A percentile compares a stretch with the other conserved stretches of the same genome.
These are phyloP conservation scores for Limanda limanda DNA, from an alignment of 2,113 vertebrate genomes.

Conservation along the genomic window DNA sequence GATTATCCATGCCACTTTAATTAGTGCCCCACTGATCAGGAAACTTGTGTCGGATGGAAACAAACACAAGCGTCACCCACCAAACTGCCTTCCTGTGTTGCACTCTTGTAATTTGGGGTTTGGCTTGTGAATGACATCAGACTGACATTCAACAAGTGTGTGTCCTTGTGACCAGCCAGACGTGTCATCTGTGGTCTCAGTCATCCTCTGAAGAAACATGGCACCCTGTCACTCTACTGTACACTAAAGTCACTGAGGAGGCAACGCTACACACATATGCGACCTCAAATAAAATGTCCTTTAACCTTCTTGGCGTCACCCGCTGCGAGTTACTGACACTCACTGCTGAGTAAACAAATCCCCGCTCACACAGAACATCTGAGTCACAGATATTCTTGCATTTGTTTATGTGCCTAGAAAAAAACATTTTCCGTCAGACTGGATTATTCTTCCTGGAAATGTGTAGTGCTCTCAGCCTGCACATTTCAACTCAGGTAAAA, in stretches of 20 bases:
- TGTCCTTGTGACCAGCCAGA: slow-evolving; percentile 56
- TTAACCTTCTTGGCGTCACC: slow-evolving; percentile 29
- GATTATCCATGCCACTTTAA: slow-evolving; percentile 10
- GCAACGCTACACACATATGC: slow-evolving; percentile 8
- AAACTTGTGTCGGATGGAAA: neutral
- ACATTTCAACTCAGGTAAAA: neutral
- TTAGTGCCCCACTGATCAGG: neutral
- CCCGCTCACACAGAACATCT: neutral
- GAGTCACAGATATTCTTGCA: slow-evolving; percentile 20
- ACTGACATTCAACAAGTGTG: slow-evolving; percentile 31
- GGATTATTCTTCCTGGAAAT: neutral
- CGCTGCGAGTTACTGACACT: slow-evolving; percentile 18
- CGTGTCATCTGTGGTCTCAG: slow-evolving; percentile 55
- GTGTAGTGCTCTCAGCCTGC: neutral
- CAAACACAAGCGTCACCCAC: neutral
- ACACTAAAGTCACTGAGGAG: slow-evolving; percentile 26
- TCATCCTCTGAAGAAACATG: slow-evolving; percentile 45
- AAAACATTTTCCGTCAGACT: neutral
- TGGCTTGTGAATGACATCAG: slow-evolving; percentile 37
- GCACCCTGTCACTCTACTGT: slow-evolving; percentile 45
- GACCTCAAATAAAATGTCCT: neutral
- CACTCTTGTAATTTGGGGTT: slow-evolving; percentile 30
- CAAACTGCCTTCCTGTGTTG: slow-evolving; percentile 5
- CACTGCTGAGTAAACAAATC: slow-evolving; percentile 22
- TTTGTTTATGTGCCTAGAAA: slow-evolving; percentile 19